phyloP scores from a whole-genome alignment of 2,113 vertebrate species.

The Otis tarda region DNA sequence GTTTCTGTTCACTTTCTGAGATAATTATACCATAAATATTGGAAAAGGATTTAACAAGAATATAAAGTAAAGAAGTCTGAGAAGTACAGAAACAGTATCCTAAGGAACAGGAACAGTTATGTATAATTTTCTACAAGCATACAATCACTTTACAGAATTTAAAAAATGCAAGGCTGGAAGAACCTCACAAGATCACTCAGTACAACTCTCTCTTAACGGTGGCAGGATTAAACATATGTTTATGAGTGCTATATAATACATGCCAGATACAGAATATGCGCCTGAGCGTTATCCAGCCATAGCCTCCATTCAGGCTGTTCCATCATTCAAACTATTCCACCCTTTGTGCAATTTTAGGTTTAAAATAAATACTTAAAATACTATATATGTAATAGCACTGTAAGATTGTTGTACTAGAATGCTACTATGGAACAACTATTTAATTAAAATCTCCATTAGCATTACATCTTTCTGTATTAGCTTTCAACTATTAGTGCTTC shows the following conservation, averaged over 20 bases:
- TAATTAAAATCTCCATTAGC: neutral
- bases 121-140: neutral
- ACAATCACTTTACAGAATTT: neutral
- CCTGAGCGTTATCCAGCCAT: neutral
- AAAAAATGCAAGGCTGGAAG: constrained; percentile 10
- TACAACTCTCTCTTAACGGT: neutral
- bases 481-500: neutral
- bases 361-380: neutral
- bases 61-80: neutral
- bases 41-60: neutral
- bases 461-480: neutral
- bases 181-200: constrained; percentile 33
- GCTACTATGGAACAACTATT: neutral
- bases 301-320: neutral
- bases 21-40: neutral
- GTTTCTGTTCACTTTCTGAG: neutral
- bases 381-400: neutral
- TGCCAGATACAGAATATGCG: neutral
- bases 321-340: neutral
- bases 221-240: constrained; percentile 29
- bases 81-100: neutral
- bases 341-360: neutral
- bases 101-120: neutral
- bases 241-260: neutral
- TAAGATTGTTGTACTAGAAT: neutral